Evolutionary conservation across 2,888 invertebrate genomes (phyloP).

Genomic region (Scrobipalpa costella): DNA sequence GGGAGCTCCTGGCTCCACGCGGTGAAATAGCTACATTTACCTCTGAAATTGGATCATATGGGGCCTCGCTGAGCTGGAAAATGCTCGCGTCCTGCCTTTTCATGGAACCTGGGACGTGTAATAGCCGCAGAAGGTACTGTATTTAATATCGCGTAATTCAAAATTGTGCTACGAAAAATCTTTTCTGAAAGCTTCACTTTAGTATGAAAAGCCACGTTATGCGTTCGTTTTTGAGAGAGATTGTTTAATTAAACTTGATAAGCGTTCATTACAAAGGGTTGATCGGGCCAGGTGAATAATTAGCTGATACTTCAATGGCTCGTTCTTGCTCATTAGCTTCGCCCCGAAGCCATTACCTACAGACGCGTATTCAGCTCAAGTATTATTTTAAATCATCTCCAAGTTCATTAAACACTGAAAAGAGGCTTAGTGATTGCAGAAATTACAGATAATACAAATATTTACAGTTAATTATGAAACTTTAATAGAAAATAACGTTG

Average conservation of each 20-base stretch:
- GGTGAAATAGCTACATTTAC: slow-evolving; percentile 27
- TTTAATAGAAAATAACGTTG: no score
- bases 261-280: neutral
- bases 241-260: neutral
- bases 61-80: slow-evolving; percentile 28
- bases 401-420: neutral
- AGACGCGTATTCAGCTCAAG: slow-evolving; percentile 5
- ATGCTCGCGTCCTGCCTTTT: slow-evolving; percentile 26
- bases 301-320: neutral
- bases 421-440: neutral
- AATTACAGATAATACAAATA: neutral
- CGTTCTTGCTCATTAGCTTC: neutral
- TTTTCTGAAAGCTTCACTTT: neutral
- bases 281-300: neutral
- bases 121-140: slow-evolving; percentile 19
- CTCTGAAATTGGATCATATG: slow-evolving; percentile 31
- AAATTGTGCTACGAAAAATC: neutral
- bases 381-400: slow-evolving; percentile 8
- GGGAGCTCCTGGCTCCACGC: neutral
- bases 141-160: slow-evolving; percentile 5
- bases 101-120: slow-evolving; percentile 9
- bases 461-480: no score
- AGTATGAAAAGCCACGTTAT: no score
- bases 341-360: slow-evolving; percentile 4
- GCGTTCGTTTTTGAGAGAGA: no score